Evolutionary conservation across 2,888 invertebrate species (phyloP).

Genomic region (Eledone cirrhosa): DNA sequence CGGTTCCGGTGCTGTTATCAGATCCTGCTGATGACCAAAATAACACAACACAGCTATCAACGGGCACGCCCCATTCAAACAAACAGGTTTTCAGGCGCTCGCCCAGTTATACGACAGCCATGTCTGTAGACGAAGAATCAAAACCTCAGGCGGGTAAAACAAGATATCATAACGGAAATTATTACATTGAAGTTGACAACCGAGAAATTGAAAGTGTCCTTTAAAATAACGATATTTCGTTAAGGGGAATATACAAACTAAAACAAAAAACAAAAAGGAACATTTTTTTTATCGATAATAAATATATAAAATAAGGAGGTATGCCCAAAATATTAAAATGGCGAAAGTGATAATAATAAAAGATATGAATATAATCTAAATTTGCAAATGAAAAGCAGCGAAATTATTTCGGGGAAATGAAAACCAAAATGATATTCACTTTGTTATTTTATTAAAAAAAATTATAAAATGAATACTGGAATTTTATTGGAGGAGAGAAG

Average conservation of each 20-base stretch:
- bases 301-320: background rate
- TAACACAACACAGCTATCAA: constrained; percentile 4
- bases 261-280: background rate
- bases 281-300: background rate
- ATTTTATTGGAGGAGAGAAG: too few species aligned
- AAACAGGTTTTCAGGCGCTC: constrained; percentile 41
- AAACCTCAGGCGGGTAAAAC: constrained; percentile 34
- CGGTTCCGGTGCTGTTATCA: constrained; percentile 2
- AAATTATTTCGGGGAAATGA: too few species aligned
- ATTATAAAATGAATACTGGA: too few species aligned
- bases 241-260: background rate
- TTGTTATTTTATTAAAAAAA: too few species aligned
- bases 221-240: background rate
- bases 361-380: too few species aligned
- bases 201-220: constrained; percentile 35
- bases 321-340: background rate
- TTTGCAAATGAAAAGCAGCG: too few species aligned
- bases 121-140: constrained; percentile 33
- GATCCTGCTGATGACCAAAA: background rate
- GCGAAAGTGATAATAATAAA: background rate
- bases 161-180: constrained; percentile 53
- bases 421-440: too few species aligned
- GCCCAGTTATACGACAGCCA: constrained; percentile 50
- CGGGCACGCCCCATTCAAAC: constrained; percentile 18
- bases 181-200: constrained; percentile 53